Conservation (phyloP, 2,113 vertebrate genomes). For the Calypte anna region DNA sequence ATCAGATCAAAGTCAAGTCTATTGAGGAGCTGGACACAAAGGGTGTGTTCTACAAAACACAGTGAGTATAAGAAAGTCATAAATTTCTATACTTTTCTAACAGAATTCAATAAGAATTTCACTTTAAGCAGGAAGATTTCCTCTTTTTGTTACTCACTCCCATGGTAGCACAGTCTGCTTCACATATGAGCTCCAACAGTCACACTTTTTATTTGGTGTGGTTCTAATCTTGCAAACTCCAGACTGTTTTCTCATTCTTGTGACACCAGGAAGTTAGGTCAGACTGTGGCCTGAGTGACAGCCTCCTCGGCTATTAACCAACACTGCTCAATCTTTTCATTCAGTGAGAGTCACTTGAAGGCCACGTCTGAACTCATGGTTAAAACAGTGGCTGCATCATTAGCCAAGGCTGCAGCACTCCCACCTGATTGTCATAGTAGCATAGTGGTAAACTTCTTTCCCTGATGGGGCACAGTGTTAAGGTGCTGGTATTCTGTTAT, state of each 20-base stretch:
- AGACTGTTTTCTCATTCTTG: not conserved
- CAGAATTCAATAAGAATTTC: not conserved
- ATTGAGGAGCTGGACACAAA: not conserved
- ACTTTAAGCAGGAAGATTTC: not conserved
- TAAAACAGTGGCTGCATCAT: not conserved
- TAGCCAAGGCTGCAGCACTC: not conserved
- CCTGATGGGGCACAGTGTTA: not conserved
- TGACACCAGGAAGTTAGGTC: slow-evolving; percentile 16
- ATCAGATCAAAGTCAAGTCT: not conserved
- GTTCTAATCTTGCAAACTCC: not conserved
- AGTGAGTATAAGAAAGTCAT: not conserved
- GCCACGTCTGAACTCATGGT: not conserved
- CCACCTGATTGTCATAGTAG: not conserved
- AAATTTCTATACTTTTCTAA: not conserved
- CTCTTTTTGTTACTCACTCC: not conserved
- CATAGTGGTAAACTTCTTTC: not conserved
- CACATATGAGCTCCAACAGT: not conserved
- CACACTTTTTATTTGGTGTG: slow-evolving; percentile 18
- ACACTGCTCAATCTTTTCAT: slow-evolving; percentile 19
- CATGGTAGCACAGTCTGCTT: not conserved
- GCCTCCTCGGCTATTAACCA: not conserved
- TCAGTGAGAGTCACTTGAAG: not conserved
- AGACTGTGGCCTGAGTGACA: slow-evolving; percentile 23
- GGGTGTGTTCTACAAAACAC: not conserved
- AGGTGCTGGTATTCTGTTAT: not conserved